These are phyloP conservation scores for Sinohyriopsis cumingii DNA, from an alignment of 2,888 invertebrate species.

Conservation along the genomic window DNA sequence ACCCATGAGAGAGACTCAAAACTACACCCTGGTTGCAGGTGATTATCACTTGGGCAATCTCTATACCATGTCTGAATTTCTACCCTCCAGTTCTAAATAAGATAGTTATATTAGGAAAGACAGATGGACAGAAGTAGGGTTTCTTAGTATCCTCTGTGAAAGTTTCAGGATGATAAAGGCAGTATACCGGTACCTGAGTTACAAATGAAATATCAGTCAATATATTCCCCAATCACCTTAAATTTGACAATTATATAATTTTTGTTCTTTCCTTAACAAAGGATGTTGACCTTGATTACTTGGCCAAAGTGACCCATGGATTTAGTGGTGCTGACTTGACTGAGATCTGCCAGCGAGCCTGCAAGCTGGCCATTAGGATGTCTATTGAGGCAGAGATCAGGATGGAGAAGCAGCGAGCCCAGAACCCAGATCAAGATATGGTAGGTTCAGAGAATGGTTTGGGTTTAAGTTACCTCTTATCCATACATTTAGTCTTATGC, in stretches of 20 bases:
- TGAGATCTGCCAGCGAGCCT: slow-evolving; percentile 99
- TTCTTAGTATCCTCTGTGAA: too few species aligned
- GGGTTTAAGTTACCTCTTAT: background rate
- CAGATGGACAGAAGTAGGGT: too few species aligned
- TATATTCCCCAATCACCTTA: background rate
- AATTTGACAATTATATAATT: background rate
- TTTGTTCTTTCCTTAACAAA: slow-evolving; percentile 49
- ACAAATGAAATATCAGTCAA: too few species aligned
- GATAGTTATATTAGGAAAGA: too few species aligned
- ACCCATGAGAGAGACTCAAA: too few species aligned
- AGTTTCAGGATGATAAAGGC: too few species aligned
- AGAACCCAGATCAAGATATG: slow-evolving; percentile 79
- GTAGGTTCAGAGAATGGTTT: slow-evolving; percentile 42
- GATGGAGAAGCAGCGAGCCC: slow-evolving; percentile 88
- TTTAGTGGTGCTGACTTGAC: slow-evolving; percentile 99
- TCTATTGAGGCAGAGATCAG: slow-evolving; percentile 96
- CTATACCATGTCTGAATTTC: too few species aligned
- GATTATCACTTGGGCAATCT: too few species aligned
- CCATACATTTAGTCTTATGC: too few species aligned
- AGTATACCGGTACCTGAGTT: too few species aligned
- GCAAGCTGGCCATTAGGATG: slow-evolving; percentile 98
- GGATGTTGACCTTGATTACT: slow-evolving; percentile 88
- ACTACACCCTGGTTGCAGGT: too few species aligned
- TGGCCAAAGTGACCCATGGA: slow-evolving; percentile 85
- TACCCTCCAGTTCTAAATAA: too few species aligned